These are phyloP conservation scores for Penaeus vannamei DNA, from an alignment of 1,140 invertebrate species.

Conservation along the genomic window DNA sequence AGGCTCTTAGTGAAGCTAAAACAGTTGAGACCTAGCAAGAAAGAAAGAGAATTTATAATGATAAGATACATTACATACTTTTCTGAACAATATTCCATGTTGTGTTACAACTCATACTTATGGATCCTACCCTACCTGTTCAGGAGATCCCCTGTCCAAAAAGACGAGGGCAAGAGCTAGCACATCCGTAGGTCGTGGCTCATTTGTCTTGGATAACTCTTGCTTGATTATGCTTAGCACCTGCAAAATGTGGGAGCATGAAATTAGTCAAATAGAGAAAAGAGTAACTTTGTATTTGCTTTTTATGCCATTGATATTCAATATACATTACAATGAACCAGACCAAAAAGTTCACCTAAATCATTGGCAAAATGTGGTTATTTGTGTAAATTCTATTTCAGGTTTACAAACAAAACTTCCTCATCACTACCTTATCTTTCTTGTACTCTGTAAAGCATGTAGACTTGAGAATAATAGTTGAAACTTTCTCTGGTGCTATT, in stretches of 20 bases:
- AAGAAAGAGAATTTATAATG: not conserved
- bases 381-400: no score
- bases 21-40: slow-evolving; percentile 48
- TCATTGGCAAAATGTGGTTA: no score
- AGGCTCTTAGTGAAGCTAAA: slow-evolving; percentile 51
- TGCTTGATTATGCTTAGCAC: slow-evolving; percentile 62
- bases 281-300: not conserved
- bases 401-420: not conserved
- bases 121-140: slow-evolving; percentile 47
- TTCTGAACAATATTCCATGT: not conserved
- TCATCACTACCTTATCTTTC: slow-evolving; percentile 61
- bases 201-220: slow-evolving; percentile 52
- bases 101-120: not conserved
- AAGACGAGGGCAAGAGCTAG: slow-evolving; percentile 62
- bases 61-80: not conserved
- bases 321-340: no score
- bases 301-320: no score
- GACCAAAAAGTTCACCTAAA: no score
- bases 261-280: not conserved
- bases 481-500: slow-evolving; percentile 63
- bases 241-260: slow-evolving; percentile 19
- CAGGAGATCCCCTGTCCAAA: slow-evolving; percentile 59
- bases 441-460: slow-evolving; percentile 61
- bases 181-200: slow-evolving; percentile 60
- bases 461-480: slow-evolving; percentile 62